Percentiles rank a stretch among this genome's conserved stretches.
These are phyloP conservation scores for Odobenus rosmarus DNA, from an alignment of 2,113 vertebrate genomes.

Conservation along the genomic window DNA sequence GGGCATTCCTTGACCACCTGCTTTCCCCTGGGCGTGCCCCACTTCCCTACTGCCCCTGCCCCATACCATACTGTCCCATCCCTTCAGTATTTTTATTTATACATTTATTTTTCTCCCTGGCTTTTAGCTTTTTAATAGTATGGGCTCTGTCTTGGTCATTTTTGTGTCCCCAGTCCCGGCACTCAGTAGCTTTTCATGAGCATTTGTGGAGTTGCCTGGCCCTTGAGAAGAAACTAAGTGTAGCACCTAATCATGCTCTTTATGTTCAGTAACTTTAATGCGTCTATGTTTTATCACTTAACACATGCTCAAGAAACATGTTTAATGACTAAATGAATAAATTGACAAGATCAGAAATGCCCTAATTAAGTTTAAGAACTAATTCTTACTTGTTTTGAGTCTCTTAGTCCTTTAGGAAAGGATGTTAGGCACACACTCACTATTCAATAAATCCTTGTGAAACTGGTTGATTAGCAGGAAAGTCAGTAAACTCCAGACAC, in stretches of 20 bases:
- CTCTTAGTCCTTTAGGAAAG: not conserved
- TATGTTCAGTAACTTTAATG: constrained; percentile 10
- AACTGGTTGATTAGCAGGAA: constrained; percentile 13
- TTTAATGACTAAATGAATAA: constrained; percentile 17
- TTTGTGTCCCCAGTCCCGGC: not conserved
- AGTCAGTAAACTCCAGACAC: not conserved
- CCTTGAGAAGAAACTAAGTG: not conserved
- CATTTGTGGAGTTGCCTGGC: not conserved
- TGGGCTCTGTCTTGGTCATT: not conserved
- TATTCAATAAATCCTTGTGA: not conserved
- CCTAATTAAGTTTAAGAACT: not conserved
- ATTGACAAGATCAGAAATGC: not conserved
- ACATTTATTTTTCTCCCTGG: not conserved
- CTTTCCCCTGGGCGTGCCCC: not conserved
- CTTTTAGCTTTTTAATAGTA: not conserved
- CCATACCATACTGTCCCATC: not conserved
- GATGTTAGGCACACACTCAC: not conserved
- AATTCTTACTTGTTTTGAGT: constrained; percentile 23
- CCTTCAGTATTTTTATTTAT: not conserved
- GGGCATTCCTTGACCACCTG: not conserved
- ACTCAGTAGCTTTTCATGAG: not conserved
- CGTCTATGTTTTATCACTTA: not conserved
- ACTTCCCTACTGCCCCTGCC: not conserved
- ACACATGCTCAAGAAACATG: not conserved
- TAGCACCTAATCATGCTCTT: not conserved